Percentiles rank a stretch among this genome's conserved stretches.
Evolutionary conservation across 2,113 vertebrate genomes (phyloP).

Genomic region (Paedocypris sp.): DNA sequence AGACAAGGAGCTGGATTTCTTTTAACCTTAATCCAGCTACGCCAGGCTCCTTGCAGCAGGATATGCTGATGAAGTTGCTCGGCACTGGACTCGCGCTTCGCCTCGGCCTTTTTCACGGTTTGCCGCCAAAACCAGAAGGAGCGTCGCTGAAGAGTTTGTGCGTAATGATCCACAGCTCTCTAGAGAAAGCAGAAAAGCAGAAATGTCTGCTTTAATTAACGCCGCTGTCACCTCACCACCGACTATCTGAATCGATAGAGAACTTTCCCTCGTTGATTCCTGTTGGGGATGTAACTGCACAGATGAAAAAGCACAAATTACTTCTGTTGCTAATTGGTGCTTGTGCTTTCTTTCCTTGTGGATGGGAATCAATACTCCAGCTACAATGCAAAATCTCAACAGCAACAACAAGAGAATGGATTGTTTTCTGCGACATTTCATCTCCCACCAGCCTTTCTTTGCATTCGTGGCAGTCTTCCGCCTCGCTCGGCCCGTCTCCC

Average conservation of each 20-base stretch:
- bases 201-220: conserved; percentile 14
- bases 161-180: conserved; percentile 69
- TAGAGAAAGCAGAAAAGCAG: conserved; percentile 44
- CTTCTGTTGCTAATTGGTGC: background rate
- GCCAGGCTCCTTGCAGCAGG: conserved; percentile 61
- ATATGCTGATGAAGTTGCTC: conserved; percentile 51
- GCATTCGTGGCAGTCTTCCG: background rate
- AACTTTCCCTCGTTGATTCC: background rate
- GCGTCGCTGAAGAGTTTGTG: conserved; percentile 53
- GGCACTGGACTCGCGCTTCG: conserved; percentile 59
- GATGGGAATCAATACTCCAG: conserved; percentile 29
- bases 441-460: too few species aligned
- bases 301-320: background rate
- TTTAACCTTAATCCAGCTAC: conserved; percentile 70
- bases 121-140: conserved; percentile 66
- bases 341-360: background rate
- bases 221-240: conserved; percentile 6
- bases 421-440: too few species aligned
- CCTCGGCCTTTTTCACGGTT: conserved; percentile 42
- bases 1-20: too few species aligned
- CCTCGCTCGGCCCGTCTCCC: background rate
- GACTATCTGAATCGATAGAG: background rate
- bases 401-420: too few species aligned
- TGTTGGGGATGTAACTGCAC: background rate
- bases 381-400: background rate